Conservation (phyloP, 2,113 vertebrate species). For the Mus pahari region DNA sequence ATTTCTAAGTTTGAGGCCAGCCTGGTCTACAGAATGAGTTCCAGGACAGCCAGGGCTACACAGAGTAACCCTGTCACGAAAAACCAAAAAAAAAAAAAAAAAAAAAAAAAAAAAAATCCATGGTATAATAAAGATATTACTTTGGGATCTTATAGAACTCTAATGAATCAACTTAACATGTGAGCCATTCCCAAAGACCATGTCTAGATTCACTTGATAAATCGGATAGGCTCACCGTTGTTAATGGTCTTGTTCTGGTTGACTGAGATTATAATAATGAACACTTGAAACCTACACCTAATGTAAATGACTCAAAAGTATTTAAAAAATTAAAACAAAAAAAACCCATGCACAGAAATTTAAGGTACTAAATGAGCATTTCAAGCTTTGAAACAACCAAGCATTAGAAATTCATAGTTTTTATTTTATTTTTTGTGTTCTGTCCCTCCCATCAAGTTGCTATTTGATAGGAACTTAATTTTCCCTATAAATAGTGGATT, state of each 20-base stretch:
- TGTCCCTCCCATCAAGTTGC: neutral
- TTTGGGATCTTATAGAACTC: constrained; percentile 36
- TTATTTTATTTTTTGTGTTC: constrained; percentile 51
- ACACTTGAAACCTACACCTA: constrained; percentile 20
- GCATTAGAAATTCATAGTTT: constrained; percentile 24
- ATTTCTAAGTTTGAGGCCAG: no score
- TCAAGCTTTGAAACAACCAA: constrained; percentile 54
- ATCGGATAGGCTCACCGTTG: neutral
- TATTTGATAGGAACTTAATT: constrained; percentile 46
- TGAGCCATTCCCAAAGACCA: constrained; percentile 38
- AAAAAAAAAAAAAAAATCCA: no score
- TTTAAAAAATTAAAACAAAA: constrained; percentile 5
- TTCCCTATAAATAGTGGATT: constrained; percentile 57
- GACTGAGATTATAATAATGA: constrained; percentile 52
- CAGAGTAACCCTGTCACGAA: no score
- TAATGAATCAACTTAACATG: constrained; percentile 63
- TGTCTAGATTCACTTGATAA: constrained; percentile 24
- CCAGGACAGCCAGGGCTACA: no score
- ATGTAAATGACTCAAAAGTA: constrained; percentile 8
- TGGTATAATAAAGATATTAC: constrained; percentile 48
- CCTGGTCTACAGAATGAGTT: no score
- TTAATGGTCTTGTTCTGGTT: constrained; percentile 60
- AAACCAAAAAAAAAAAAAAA: no score
- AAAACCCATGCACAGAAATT: neutral
- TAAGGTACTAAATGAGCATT: neutral